phyloP scores from a whole-genome alignment of 2,797 vertebrate species.

The Emys orbicularis region DNA sequence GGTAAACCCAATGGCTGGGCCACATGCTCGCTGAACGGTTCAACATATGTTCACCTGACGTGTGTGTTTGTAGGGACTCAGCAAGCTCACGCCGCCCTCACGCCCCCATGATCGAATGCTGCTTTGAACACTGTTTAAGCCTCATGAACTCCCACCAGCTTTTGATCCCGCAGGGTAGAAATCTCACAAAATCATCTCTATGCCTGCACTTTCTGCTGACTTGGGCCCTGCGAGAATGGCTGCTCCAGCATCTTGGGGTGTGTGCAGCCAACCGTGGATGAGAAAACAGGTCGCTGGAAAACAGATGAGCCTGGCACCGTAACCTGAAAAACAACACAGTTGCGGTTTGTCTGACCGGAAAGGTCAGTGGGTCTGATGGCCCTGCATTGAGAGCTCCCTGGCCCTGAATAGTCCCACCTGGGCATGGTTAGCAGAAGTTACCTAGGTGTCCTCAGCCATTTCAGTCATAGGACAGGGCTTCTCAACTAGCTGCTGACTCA shows the following conservation, averaged over 20 bases:
- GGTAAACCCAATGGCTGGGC: neutral
- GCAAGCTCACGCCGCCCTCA: neutral
- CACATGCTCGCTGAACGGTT: neutral
- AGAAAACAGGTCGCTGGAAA: constrained; percentile 12
- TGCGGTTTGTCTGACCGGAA: neutral
- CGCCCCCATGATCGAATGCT: neutral
- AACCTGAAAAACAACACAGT: neutral
- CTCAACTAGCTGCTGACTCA: neutral
- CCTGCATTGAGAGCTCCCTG: neutral
- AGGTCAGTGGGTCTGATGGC: neutral
- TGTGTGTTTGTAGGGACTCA: neutral
- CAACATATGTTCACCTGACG: neutral
- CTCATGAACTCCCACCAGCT: too few species aligned
- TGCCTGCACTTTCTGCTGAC: too few species aligned
- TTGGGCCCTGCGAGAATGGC: too few species aligned
- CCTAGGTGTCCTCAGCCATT: neutral
- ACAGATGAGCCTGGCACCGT: neutral
- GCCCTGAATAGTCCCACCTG: neutral
- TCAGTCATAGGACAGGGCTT: neutral
- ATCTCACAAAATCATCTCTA: too few species aligned
- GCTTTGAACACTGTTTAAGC: neutral
- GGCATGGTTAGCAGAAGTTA: neutral
- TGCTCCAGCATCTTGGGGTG: neutral
- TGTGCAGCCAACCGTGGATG: neutral
- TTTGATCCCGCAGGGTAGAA: too few species aligned